Conservation (phyloP, 2,113 vertebrate genomes). For the Leuciscus idus region DNA sequence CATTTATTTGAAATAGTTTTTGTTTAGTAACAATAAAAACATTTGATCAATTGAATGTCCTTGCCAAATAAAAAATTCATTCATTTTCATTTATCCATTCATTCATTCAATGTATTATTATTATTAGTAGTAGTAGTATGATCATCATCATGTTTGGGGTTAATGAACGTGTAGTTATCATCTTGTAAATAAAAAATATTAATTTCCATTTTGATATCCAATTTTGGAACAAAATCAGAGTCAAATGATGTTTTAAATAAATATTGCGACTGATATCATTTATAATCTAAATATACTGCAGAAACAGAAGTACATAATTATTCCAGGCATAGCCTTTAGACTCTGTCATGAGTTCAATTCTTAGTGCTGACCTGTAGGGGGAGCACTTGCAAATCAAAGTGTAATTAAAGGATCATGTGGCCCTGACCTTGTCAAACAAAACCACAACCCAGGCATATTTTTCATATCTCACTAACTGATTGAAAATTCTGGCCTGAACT, state of each 20-base stretch:
- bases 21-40: neutral
- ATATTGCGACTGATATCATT: neutral
- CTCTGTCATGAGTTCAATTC: conserved; percentile 64
- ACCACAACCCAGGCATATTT: conserved; percentile 13
- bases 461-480: neutral
- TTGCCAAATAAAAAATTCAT: neutral
- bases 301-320: neutral
- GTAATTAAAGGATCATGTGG: conserved; percentile 4
- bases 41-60: neutral
- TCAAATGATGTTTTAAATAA: neutral
- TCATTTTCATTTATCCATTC: too few relatives aligned
- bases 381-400: conserved; percentile 63
- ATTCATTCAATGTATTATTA: too few relatives aligned
- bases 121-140: too few relatives aligned
- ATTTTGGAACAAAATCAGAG: neutral
- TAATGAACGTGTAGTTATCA: neutral
- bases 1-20: neutral
- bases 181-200: neutral
- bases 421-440: conserved; percentile 43
- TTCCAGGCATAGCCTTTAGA: neutral
- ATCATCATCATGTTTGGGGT: neutral
- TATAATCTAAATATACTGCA: too few relatives aligned
- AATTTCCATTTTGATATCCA: neutral
- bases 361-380: conserved; percentile 74
- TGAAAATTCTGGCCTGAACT: neutral